phyloP scores from a whole-genome alignment of 2,888 invertebrate genomes.

The Odiellus spinosus region DNA sequence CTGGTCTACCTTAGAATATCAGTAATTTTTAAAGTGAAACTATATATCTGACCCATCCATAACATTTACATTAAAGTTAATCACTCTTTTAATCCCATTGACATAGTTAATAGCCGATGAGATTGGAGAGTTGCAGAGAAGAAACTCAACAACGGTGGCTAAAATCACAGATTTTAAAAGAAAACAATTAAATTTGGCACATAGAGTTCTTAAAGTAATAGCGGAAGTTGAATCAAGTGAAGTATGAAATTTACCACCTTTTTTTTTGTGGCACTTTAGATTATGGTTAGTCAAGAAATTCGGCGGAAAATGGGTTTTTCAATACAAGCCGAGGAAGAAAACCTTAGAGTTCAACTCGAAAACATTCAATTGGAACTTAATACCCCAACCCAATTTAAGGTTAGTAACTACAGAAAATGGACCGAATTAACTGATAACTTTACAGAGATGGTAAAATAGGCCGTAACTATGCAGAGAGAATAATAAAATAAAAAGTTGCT shows the following conservation, averaged over 20 bases:
- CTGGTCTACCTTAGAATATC: no score
- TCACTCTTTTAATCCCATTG: conserved; percentile 6
- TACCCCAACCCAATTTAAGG: conserved; percentile 81
- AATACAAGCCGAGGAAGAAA: conserved; percentile 76
- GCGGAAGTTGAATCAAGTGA: conserved; percentile 6
- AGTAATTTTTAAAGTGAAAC: neutral
- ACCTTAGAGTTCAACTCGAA: conserved; percentile 68
- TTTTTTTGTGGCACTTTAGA: conserved; percentile 36
- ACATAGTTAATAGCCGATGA: conserved; percentile 52
- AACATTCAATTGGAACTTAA: conserved; percentile 70
- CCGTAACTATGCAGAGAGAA: no score
- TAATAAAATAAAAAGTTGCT: no score
- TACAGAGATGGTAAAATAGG: no score
- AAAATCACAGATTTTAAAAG: conserved; percentile 66
- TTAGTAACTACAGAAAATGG: no score
- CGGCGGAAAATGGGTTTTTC: conserved; percentile 73
- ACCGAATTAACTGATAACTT: no score
- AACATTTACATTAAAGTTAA: neutral
- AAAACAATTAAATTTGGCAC: conserved; percentile 61
- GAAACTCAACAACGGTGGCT: conserved; percentile 62
- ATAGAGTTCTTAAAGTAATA: conserved; percentile 59
- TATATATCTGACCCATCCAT: neutral
- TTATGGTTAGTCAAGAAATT: conserved; percentile 72
- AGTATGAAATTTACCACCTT: neutral
- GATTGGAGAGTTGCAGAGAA: conserved; percentile 57